Conservation (phyloP, 2,797 vertebrate genomes). For the Sebastes itinus region DNA sequence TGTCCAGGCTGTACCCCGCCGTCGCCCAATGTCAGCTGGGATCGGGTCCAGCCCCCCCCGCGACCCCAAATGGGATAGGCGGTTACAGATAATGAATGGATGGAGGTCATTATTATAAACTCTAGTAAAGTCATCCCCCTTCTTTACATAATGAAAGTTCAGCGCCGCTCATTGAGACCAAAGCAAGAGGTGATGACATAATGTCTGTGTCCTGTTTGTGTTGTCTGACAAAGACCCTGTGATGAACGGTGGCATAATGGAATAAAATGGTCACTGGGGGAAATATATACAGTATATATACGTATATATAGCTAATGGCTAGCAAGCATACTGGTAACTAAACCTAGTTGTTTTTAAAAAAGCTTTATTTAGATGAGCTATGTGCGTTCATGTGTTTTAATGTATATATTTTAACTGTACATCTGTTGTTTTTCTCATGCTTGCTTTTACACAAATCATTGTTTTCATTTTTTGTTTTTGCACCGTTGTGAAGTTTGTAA, state of each 20-base stretch:
- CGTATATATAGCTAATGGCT: too few species aligned
- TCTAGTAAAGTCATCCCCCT: not conserved
- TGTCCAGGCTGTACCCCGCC: too few species aligned
- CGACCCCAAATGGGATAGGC: too few species aligned
- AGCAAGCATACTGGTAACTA: too few species aligned
- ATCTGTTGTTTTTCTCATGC: too few species aligned
- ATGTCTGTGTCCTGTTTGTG: not conserved
- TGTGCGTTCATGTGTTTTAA: not conserved
- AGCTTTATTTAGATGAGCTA: too few species aligned
- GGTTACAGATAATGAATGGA: too few species aligned
- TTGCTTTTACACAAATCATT: too few species aligned
- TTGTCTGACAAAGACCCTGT: not conserved
- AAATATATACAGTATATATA: not conserved
- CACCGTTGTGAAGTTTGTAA: not conserved
- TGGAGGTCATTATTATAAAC: not conserved
- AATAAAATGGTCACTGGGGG: not conserved
- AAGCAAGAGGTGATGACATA: not conserved
- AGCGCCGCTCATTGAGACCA: not conserved
- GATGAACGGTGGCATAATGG: not conserved
- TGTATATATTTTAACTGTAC: not conserved
- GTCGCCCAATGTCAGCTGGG: too few species aligned
- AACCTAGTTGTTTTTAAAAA: not conserved
- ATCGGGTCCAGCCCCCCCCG: too few species aligned
- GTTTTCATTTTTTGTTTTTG: not conserved
- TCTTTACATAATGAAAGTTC: not conserved